Percentiles rank a stretch among this genome's conserved stretches.
Evolutionary conservation across 2,888 invertebrate species (phyloP).

Genomic region (Drosophila stalkeri): DNA sequence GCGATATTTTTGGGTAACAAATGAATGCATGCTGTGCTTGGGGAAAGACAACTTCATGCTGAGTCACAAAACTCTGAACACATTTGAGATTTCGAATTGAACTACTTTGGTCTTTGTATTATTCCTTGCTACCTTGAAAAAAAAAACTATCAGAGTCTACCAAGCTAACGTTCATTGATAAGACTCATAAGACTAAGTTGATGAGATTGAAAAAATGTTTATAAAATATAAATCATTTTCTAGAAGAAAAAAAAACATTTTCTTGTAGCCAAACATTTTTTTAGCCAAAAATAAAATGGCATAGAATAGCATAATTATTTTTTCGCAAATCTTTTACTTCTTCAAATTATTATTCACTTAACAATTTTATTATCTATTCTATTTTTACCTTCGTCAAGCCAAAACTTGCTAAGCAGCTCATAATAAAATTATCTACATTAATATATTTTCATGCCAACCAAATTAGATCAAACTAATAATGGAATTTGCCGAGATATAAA

Average conservation of each 20-base stretch:
- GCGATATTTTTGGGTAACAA: not conserved
- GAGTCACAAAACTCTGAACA: not conserved
- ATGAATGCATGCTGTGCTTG: constrained; percentile 6
- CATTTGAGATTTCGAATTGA: not conserved
- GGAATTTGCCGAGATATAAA: not conserved
- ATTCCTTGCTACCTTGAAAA: not conserved
- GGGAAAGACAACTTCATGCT: not conserved
- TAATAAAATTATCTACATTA: no score
- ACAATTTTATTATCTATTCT: not conserved
- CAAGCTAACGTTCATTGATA: no score
- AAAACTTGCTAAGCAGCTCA: not conserved
- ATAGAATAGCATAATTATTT: not conserved
- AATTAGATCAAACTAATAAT: not conserved
- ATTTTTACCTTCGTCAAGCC: not conserved
- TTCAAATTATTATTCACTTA: not conserved
- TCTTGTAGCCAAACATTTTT: not conserved
- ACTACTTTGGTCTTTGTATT: not conserved
- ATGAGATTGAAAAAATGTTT: not conserved
- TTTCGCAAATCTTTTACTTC: not conserved
- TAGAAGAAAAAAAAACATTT: not conserved
- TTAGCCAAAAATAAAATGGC: not conserved
- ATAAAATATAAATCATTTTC: not conserved
- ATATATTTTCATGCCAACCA: not conserved
- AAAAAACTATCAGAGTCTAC: no score
- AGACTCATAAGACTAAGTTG: not conserved